These are phyloP conservation scores for Callinectes sapidus DNA, from an alignment of 2,888 invertebrate genomes.

Conservation along the genomic window DNA sequence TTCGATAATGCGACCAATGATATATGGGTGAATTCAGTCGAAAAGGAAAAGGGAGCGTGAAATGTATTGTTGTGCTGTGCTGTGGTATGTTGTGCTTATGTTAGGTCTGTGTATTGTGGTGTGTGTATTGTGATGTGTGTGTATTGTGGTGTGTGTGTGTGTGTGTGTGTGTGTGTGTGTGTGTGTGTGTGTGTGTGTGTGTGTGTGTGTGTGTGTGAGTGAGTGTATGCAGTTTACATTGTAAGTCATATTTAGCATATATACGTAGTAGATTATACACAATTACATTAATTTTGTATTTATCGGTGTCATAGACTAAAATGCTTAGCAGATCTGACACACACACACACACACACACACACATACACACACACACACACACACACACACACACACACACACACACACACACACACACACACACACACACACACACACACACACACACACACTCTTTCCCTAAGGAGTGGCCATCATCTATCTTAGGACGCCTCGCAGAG, in stretches of 20 bases:
- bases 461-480: not conserved
- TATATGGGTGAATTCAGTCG: not conserved
- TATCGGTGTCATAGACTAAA: not conserved
- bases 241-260: not conserved
- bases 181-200: not conserved
- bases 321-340: not conserved
- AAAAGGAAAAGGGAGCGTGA: not conserved
- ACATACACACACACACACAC: constrained; percentile 5
- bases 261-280: no score
- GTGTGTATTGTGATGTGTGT: not conserved
- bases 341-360: no score
- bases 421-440: constrained; percentile 17
- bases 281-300: no score
- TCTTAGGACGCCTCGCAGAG: not conserved
- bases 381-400: constrained; percentile 18
- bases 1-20: not conserved
- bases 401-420: constrained; percentile 14
- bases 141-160: not conserved
- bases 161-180: not conserved
- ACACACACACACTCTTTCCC: not conserved
- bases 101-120: not conserved
- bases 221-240: not conserved
- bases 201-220: not conserved
- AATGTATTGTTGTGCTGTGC: not conserved
- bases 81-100: not conserved